These are phyloP conservation scores for Megastigmus dorsalis DNA, from an alignment of 2,888 invertebrate species.

Conservation along the genomic window DNA sequence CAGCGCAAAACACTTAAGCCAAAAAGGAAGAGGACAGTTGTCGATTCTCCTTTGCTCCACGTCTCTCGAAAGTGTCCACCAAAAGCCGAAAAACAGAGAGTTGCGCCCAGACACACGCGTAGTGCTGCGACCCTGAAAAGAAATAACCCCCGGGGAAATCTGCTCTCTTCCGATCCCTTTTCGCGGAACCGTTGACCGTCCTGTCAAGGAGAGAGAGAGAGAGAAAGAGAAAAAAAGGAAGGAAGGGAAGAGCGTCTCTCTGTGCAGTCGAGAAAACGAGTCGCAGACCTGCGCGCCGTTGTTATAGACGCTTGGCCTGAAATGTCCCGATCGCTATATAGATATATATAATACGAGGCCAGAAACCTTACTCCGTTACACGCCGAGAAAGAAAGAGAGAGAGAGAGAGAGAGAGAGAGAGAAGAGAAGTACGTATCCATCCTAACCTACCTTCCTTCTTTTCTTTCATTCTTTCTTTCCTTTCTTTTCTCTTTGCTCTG, in stretches of 20 bases:
- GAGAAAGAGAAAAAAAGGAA: conserved; percentile 1
- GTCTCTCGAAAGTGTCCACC: background rate
- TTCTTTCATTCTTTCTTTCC: background rate
- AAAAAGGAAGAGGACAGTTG: background rate
- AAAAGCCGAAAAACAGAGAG: background rate
- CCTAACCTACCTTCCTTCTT: too few species aligned
- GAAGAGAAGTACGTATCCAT: background rate
- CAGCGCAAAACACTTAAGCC: background rate
- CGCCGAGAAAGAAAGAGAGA: too few species aligned
- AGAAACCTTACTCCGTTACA: conserved; percentile 31
- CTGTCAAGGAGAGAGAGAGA: background rate
- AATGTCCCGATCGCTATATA: background rate
- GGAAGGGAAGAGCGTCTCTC: background rate
- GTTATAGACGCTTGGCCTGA: background rate
- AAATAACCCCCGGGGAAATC: conserved; percentile 31
- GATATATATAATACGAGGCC: too few species aligned
- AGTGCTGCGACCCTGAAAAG: conserved; percentile 7
- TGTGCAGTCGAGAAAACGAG: background rate
- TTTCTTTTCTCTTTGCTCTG: conserved; percentile 9
- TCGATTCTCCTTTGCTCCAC: background rate
- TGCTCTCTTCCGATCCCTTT: conserved; percentile 36
- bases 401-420: too few species aligned
- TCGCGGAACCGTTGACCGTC: conserved; percentile 34
- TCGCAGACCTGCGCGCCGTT: background rate
- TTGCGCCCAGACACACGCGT: background rate